Conservation (phyloP, 2,797 vertebrate species). For the Prionace glauca region DNA sequence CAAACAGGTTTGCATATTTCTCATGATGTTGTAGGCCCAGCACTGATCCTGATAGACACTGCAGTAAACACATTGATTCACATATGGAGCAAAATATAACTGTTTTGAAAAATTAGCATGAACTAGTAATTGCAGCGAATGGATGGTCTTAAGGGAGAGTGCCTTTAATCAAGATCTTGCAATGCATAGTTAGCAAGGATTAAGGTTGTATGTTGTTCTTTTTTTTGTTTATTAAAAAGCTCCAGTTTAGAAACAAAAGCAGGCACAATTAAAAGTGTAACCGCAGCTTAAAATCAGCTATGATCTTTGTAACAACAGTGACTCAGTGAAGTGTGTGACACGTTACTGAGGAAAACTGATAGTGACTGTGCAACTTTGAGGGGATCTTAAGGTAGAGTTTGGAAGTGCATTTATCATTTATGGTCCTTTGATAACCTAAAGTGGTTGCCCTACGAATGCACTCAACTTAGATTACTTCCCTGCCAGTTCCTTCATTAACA, state of each 20-base stretch:
- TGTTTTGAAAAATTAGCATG: not conserved
- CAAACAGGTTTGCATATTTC: slow-evolving; percentile 27
- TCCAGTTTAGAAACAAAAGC: not conserved
- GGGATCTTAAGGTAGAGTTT: not conserved
- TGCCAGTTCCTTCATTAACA: not conserved
- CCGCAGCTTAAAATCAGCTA: not conserved
- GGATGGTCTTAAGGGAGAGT: not conserved
- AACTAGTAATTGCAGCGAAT: not conserved
- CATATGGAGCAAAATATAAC: not conserved
- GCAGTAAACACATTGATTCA: not conserved
- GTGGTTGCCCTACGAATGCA: not conserved
- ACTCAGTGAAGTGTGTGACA: not conserved
- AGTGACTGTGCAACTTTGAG: not conserved
- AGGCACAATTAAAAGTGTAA: slow-evolving; percentile 9
- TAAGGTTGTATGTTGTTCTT: not conserved
- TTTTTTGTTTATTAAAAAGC: not conserved
- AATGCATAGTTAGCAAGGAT: not conserved
- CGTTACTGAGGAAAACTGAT: not conserved
- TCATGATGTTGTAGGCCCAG: not conserved
- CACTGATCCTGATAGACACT: not conserved
- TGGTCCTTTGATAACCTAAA: not conserved
- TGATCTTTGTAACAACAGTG: not conserved
- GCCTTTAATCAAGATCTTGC: not conserved
- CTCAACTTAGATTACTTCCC: not conserved
- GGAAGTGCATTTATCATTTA: not conserved